A percentile compares a stretch with the other conserved stretches of the same genome.
Evolutionary conservation across 37 sponge, comb jelly and placozoan genomes (phyloP).

Genomic region (Eunapius fragilis): DNA sequence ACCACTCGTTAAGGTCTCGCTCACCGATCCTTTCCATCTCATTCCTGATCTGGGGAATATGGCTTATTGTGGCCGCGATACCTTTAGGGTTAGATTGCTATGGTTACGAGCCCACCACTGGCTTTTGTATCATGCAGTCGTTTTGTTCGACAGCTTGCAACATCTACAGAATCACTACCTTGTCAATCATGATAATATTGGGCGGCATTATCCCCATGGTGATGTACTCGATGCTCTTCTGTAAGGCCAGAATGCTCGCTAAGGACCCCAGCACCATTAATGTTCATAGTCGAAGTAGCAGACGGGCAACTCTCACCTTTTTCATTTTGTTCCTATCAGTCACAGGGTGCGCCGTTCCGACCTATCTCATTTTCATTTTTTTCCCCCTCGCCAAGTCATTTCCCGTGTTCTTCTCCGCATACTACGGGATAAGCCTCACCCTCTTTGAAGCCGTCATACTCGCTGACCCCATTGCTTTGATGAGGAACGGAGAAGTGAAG

Average conservation of each 20-base stretch:
- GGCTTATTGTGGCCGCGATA: neutral
- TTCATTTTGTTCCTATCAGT: neutral
- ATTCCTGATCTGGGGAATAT: neutral
- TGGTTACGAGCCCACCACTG: neutral
- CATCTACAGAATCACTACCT: neutral
- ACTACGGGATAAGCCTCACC: neutral
- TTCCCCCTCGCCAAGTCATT: neutral
- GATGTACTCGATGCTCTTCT: neutral
- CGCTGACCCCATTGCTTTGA: neutral
- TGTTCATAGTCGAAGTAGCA: neutral
- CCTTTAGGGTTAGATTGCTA: neutral
- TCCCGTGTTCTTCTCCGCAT: neutral
- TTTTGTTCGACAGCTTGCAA: neutral
- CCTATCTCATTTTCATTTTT: neutral
- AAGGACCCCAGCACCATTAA: neutral
- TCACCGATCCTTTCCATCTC: neutral
- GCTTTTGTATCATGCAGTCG: neutral
- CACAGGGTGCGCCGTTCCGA: neutral
- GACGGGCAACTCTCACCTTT: neutral
- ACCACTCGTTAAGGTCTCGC: neutral
- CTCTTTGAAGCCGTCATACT: neutral
- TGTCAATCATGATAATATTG: neutral
- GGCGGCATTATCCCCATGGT: neutral
- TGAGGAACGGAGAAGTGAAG: neutral
- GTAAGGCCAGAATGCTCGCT: neutral